Conservation (phyloP, 2,113 vertebrate genomes). For the Carassius auratus region DNA sequence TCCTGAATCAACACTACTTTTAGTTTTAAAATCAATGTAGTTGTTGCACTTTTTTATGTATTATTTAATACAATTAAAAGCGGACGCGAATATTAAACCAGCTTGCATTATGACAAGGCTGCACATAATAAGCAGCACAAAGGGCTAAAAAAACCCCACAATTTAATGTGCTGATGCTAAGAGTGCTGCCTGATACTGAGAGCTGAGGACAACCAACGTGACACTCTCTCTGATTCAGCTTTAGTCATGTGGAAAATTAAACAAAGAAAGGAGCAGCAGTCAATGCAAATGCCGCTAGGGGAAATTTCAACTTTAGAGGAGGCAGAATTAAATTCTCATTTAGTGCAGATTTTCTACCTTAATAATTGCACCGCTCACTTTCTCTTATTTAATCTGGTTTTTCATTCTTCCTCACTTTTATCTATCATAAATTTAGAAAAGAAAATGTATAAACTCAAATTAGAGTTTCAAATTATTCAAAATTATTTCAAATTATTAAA, state of each 20-base stretch:
- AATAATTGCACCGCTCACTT: not conserved
- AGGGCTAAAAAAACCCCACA: not conserved
- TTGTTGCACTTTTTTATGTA: not conserved
- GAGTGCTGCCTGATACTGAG: conserved; percentile 12
- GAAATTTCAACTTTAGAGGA: conserved; percentile 41
- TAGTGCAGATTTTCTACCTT: not conserved
- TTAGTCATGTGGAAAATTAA: conserved; percentile 73
- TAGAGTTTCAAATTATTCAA: too few relatives aligned
- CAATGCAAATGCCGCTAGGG: conserved; percentile 59
- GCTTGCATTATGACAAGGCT: not conserved
- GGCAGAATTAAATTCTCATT: conserved; percentile 50
- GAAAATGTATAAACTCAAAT: too few relatives aligned
- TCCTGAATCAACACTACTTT: not conserved
- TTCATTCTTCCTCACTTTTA: not conserved
- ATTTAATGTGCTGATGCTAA: conserved; percentile 33
- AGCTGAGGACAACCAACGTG: conserved; percentile 26
- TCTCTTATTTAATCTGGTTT: not conserved
- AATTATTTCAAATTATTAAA: too few relatives aligned
- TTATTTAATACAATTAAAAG: not conserved
- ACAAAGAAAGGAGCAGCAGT: conserved; percentile 60
- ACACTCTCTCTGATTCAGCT: conserved; percentile 34
- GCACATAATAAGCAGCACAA: not conserved
- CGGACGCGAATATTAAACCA: not conserved
- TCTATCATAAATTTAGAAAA: not conserved
- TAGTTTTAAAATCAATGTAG: not conserved